Evolutionary conservation across 2,797 vertebrate species (phyloP), one percentile per base, ranked within the genome.

Genomic region (Pelobates cultripes): DNA sequence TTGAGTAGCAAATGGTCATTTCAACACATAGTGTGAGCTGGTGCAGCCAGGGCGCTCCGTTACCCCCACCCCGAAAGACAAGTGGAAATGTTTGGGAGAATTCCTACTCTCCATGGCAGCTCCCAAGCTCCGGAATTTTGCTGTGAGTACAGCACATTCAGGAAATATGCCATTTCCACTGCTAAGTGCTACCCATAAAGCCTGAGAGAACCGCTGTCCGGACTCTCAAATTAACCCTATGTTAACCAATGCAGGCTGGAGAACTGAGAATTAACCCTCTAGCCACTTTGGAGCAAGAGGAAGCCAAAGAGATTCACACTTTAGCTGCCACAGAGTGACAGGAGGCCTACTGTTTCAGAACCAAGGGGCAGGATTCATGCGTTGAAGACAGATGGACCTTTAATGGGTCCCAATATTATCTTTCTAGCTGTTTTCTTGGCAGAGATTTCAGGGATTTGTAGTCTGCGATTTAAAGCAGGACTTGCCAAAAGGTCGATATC

Each of bases 121-220:
- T 43, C 42, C 41, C 10, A 5, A 43, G 47, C 70, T 44, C 73
- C 7, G 73, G 73, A 76, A 76, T 71, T 64, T 57, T 55, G 28
- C 60, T 15, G 41, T 13, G 15, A 76, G 74, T n/a, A 66, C 43
- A 70, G 73, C 73, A 70, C 79, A 53, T 70, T 66, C 73, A 71
- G 80, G 80, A 81, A 81, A 76, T 76, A 71, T 76, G 80, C 80
- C 43, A 81, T 81, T 76, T 76, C 80, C 80, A 81, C 68, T 15
- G n/a, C 73, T 71, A 76, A 81, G 73, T 71, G 80, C 57, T 28
- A 66, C 67, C 68, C 66, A 75, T 81, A 81, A 81, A 75, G 66
- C 71, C 28, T 28, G 28, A 28, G 28, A 28, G 28, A 28, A 28
- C 43, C 2, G 68, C 53, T 10, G 43, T 61, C 41, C 70, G 5